Conservation (phyloP, 1,140 invertebrate genomes). For the Venturia canescens region DNA sequence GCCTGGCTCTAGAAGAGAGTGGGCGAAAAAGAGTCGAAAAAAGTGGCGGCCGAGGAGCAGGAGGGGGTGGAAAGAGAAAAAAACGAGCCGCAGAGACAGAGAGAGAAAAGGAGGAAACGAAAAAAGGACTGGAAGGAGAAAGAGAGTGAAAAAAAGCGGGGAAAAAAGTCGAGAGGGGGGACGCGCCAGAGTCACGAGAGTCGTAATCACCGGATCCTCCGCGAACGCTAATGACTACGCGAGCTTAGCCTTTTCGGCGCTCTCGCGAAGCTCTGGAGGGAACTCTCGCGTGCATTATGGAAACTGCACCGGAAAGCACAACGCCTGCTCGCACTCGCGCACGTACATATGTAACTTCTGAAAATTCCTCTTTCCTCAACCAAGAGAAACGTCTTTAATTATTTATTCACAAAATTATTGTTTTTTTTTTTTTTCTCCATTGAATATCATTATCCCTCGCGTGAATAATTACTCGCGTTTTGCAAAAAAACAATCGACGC, state of each 20-base stretch:
- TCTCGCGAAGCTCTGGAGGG: not conserved
- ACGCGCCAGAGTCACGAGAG: constrained; percentile 15
- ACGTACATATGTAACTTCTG: not conserved
- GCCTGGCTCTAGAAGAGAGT: constrained; percentile 29
- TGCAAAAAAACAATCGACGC: too few relatives aligned
- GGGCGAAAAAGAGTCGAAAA: constrained; percentile 32
- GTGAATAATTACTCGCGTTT: too few relatives aligned
- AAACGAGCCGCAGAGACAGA: constrained; percentile 7
- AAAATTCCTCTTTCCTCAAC: not conserved
- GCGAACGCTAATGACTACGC: constrained; percentile 37
- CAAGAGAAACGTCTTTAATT: too few relatives aligned
- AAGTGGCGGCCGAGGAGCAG: too few relatives aligned
- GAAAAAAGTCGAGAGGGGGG: constrained; percentile 8
- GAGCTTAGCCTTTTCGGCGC: constrained; percentile 34
- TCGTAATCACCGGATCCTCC: constrained; percentile 42
- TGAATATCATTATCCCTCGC: too few relatives aligned
- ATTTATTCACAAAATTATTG: too few relatives aligned
- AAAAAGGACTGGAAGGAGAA: too few relatives aligned
- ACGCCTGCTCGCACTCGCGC: not conserved
- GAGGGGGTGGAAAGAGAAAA: constrained; percentile 5
- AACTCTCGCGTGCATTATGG: not conserved
- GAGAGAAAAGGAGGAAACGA: too few relatives aligned
- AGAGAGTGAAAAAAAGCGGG: not conserved
- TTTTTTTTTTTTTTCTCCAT: too few relatives aligned
- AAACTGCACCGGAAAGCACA: constrained; percentile 3